Base-by-base conservation (phyloP, 2,888 invertebrate genomes). In the Himalopsyche anomala region DNA sequence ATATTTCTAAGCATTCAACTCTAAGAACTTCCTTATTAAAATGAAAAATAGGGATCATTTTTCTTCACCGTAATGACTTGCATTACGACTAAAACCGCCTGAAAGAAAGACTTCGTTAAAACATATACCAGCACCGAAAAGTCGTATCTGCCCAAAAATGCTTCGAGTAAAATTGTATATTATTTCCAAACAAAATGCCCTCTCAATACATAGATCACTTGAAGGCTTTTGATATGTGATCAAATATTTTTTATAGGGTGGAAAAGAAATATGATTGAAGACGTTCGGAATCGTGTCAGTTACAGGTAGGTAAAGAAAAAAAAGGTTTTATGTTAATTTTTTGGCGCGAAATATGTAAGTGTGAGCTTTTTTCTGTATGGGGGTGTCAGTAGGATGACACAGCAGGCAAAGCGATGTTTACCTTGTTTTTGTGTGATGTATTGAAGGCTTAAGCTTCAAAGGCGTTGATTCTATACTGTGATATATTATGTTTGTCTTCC, bases 11-110 rank as follows among this genome's bases (percentile, higher is more conserved):
- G 17, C 11, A 28, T 80, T 36, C n/a, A 38, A 80, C 15, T 38
- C 17, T 12, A 38, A 82, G 17, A 56, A 55, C 42, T 55, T 51
- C 56, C 55, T 55, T 82, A 56, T 82, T 36, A 82, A 82, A 82
- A 36, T 45, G 82, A 82, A 54, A 82, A 55, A 82, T 82, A 56
- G 55, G 55, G 82, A 38, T 55, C 55, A 82, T 82, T 82, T 82
- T 55, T 82, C 82, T 55, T 36, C 28, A 17, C 36, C 55, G 82
- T 38, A 82, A 82, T 82, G 55, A 55, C 55, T 82, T 82, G 56
- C 82, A 82, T 82, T 82, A 82, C 55, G 82, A 9, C 56, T 40
- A 54, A 36, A 15, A 11, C 82, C 36, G 38, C 82, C 19, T n/a
- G 55, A 82, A 55, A 55, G 36, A 45, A 56, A 56, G 55, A 12